These are phyloP conservation scores for Naso thynnoides DNA, from an alignment of 2,797 vertebrate genomes.

Conservation along the genomic window DNA sequence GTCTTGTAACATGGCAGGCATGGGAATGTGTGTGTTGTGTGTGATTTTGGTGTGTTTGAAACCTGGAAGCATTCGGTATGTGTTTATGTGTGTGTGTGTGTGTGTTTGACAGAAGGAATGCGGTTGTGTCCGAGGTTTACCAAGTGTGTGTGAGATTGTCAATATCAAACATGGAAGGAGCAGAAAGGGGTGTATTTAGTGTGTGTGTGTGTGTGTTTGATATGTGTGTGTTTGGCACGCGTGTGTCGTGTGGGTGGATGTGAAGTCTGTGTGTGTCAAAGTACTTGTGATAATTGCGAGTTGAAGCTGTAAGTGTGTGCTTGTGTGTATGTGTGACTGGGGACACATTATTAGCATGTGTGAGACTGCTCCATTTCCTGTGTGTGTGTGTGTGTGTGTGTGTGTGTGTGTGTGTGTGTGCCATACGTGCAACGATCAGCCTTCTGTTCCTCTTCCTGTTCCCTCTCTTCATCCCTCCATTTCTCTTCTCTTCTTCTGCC, in stretches of 20 bases:
- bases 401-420: not conserved
- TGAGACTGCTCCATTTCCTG: constrained; percentile 53
- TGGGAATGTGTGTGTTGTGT: not conserved
- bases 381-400: constrained; percentile 18
- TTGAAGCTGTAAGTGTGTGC: constrained; percentile 17
- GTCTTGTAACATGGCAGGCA: not conserved
- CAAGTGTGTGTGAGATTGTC: constrained; percentile 16
- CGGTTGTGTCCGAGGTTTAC: not conserved
- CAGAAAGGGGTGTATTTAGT: constrained; percentile 8
- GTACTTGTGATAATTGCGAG: constrained; percentile 33
- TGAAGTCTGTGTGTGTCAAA: constrained; percentile 23
- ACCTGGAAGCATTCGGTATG: not conserved
- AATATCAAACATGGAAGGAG: not conserved
- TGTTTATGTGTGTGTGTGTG: not conserved
- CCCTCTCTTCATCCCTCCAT: constrained; percentile 30
- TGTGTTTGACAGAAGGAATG: constrained; percentile 6
- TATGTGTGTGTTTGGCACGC: constrained; percentile 11
- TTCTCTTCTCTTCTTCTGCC: constrained; percentile 48
- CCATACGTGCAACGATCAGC: constrained; percentile 40
- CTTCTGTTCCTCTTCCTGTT: constrained; percentile 52
- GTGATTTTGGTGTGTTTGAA: not conserved
- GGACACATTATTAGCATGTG: constrained; percentile 33
- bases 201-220: constrained; percentile 15
- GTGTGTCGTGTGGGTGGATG: constrained; percentile 44
- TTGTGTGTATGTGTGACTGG: constrained; percentile 17